phyloP scores from a whole-genome alignment of 53 echinoderm and acorn worm species.

The Hippasteria phrygiana region DNA sequence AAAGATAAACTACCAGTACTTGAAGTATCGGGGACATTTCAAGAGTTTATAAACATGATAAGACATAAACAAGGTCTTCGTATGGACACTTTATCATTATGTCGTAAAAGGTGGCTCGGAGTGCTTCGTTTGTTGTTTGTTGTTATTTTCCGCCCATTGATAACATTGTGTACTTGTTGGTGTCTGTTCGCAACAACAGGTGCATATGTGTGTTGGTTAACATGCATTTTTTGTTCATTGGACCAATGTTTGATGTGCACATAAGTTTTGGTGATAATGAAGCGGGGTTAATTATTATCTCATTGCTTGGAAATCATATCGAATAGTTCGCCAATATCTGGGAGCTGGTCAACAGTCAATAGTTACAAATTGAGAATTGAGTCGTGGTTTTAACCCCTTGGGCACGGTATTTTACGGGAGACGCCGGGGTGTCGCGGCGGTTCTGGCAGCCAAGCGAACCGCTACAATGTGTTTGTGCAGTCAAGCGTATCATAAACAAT shows the following conservation, averaged over 20 bases:
- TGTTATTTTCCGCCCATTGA: background rate
- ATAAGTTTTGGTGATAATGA: background rate
- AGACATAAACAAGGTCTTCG: background rate
- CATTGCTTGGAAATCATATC: too few relatives aligned
- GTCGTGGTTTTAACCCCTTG: too few relatives aligned
- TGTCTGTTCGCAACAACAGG: slow-evolving; percentile 3
- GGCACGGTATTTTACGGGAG: too few relatives aligned
- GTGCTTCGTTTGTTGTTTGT: slow-evolving; percentile 17
- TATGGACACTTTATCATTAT: slow-evolving; percentile 7
- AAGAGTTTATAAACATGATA: background rate
- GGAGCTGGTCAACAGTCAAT: too few relatives aligned
- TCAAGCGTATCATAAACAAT: too few relatives aligned
- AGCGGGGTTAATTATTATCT: too few relatives aligned
- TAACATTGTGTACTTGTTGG: background rate
- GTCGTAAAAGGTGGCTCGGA: background rate
- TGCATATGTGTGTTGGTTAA: background rate
- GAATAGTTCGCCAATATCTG: too few relatives aligned
- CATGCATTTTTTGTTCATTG: background rate
- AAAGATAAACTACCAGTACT: background rate
- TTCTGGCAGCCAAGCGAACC: too few relatives aligned
- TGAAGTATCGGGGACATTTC: background rate
- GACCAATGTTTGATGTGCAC: background rate
- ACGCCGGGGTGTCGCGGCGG: too few relatives aligned
- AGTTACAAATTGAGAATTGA: too few relatives aligned
- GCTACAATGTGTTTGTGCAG: too few relatives aligned